Percentiles rank a stretch among this genome's conserved stretches.
Evolutionary conservation across 2,888 invertebrate genomes (phyloP).

Genomic region (Drosophila atripex): DNA sequence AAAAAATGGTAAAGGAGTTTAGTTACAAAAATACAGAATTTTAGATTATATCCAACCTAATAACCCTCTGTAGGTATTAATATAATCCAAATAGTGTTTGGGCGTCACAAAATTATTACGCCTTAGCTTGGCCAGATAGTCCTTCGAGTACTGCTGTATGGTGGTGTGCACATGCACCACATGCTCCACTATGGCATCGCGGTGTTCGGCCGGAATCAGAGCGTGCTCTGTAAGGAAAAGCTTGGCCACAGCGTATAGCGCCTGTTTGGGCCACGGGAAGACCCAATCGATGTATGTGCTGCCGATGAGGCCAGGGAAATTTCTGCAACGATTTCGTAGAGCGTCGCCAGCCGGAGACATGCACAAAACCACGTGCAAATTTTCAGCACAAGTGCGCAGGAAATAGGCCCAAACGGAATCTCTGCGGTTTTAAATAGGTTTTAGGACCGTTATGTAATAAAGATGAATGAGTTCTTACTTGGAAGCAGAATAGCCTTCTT

Average conservation of each 20-base stretch:
- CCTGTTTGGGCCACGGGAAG: constrained; percentile 96
- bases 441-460: background rate
- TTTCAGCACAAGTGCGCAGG: constrained; percentile 89
- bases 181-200: constrained; percentile 90
- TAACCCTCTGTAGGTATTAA: constrained; percentile 90
- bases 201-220: constrained; percentile 84
- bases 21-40: no score
- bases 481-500: constrained; percentile 89
- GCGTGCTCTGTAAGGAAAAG: constrained; percentile 91
- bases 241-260: constrained; percentile 93
- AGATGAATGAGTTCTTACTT: constrained; percentile 85
- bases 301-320: constrained; percentile 96
- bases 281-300: constrained; percentile 97
- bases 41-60: constrained; percentile 84
- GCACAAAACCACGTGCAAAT: constrained; percentile 94
- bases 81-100: constrained; percentile 95
- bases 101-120: constrained; percentile 95
- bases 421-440: constrained; percentile 82
- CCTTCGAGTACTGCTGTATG: constrained; percentile 88
- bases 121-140: constrained; percentile 90
- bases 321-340: constrained; percentile 92
- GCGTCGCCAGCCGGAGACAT: constrained; percentile 95
- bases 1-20: background rate
- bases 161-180: constrained; percentile 94
- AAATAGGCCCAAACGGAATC: constrained; percentile 95